Conservation (phyloP, 2,113 vertebrate species). For the Peromyscus maniculatus region DNA sequence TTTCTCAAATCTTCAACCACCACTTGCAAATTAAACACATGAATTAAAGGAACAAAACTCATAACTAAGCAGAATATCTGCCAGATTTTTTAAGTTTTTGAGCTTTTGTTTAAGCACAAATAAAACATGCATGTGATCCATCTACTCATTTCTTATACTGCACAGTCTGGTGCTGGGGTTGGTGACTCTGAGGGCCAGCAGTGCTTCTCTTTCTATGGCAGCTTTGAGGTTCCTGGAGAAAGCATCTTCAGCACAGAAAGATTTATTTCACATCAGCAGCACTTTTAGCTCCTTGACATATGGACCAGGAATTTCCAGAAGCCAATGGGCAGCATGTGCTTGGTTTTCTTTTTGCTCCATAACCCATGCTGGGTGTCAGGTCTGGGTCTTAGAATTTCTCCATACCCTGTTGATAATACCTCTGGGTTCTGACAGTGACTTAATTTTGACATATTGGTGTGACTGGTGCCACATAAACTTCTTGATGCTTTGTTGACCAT, state of each 20-base stretch:
- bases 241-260: no score
- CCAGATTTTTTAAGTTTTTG: neutral
- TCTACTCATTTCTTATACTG: no score
- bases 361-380: neutral
- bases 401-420: neutral
- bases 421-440: neutral
- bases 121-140: neutral
- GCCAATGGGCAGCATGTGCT: neutral
- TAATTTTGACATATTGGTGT: neutral
- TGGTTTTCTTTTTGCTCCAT: neutral
- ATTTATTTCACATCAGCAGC: neutral
- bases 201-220: neutral
- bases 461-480: neutral
- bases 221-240: neutral
- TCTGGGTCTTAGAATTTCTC: neutral
- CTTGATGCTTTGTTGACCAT: neutral
- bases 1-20: neutral
- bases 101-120: neutral
- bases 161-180: neutral
- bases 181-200: neutral
- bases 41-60: neutral
- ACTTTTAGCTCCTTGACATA: neutral
- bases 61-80: neutral
- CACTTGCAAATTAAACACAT: neutral
- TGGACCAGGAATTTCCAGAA: neutral